Percentiles rank a stretch among this genome's conserved stretches.
Conservation (phyloP, 2,888 invertebrate genomes). For the Pachliopta kotzebuea region DNA sequence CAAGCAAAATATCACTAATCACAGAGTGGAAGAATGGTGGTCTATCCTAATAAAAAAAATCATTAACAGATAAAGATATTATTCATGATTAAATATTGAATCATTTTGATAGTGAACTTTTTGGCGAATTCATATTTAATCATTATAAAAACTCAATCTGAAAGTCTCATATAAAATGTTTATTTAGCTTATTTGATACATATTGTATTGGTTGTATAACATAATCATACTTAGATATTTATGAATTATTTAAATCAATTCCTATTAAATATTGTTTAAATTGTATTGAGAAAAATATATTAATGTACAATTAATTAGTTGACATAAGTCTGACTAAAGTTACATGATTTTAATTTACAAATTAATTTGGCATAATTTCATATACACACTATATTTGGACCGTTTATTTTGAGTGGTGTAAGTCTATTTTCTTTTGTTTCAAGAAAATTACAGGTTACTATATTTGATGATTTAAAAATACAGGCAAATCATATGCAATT, state of each 20-base stretch:
- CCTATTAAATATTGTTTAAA: constrained; percentile 44
- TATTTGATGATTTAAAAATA: too few species aligned
- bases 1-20: too few species aligned
- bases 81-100: background rate
- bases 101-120: too few species aligned
- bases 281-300: constrained; percentile 34
- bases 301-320: constrained; percentile 28
- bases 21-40: too few species aligned
- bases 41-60: too few species aligned
- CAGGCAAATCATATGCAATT: too few species aligned
- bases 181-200: constrained; percentile 72
- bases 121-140: background rate
- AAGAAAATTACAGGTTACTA: too few species aligned
- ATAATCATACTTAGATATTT: constrained; percentile 46
- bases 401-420: too few species aligned
- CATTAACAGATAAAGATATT: too few species aligned
- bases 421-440: too few species aligned
- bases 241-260: constrained; percentile 52
- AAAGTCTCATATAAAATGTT: constrained; percentile 80
- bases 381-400: constrained; percentile 62
- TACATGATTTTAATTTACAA: constrained; percentile 56
- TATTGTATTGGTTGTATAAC: constrained; percentile 68
- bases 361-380: constrained; percentile 73
- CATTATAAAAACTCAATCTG: constrained; percentile 47
- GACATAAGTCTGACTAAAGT: constrained; percentile 40